These are phyloP conservation scores for Sigmodon hispidus DNA, from an alignment of 2,113 vertebrate genomes.

Conservation along the genomic window DNA sequence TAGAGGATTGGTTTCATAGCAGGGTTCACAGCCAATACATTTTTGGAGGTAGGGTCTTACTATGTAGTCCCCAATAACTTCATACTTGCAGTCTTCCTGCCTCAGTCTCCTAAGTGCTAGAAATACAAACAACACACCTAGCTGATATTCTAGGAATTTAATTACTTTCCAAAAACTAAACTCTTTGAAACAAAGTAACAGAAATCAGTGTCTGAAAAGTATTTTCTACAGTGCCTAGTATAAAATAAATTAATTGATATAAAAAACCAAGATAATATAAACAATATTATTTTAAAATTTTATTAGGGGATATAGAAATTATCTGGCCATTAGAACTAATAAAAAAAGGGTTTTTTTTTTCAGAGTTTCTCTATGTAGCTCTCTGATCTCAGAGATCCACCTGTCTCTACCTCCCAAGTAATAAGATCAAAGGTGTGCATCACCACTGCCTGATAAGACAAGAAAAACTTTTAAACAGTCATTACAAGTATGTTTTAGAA, in stretches of 20 bases:
- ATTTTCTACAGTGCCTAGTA: neutral
- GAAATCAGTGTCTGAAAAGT: neutral
- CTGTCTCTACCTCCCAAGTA: no score
- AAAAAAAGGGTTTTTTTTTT: neutral
- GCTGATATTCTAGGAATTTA: neutral
- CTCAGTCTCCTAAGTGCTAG: no score
- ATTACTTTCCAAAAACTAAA: neutral
- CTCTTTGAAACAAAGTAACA: neutral
- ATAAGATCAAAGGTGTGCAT: neutral
- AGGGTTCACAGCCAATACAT: no score
- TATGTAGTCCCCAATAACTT: no score
- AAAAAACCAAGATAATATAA: neutral
- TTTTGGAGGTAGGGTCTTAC: no score
- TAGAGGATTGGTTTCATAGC: neutral
- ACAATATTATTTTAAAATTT: constrained; percentile 12
- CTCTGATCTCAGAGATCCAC: no score
- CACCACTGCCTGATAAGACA: neutral
- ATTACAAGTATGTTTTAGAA: neutral
- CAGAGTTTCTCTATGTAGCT: neutral
- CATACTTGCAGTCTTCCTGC: no score
- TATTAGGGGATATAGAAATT: neutral
- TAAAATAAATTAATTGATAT: neutral
- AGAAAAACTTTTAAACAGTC: neutral
- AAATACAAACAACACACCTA: neutral
- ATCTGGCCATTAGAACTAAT: neutral